Conservation (phyloP, 92 coral and sea anemone genomes). For the Paragorgia papillata region DNA sequence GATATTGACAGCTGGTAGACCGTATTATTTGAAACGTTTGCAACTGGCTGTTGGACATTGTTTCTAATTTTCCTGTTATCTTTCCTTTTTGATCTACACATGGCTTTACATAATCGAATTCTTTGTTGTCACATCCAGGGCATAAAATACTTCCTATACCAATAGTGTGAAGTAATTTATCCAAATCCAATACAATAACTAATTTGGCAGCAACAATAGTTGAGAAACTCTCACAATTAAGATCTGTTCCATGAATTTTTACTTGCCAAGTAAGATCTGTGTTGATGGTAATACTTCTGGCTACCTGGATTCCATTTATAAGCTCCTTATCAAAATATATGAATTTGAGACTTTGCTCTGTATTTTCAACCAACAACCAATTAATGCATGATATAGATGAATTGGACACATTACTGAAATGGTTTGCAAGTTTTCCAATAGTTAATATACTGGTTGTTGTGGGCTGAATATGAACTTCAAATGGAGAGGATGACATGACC, state of each 20-base stretch:
- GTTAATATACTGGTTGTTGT: background rate
- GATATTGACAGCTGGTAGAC: slow-evolving; percentile 36
- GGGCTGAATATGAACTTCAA: no score
- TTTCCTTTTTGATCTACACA: background rate
- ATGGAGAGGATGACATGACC: no score
- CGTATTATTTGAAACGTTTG: slow-evolving; percentile 23
- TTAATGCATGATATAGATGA: background rate
- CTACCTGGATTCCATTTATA: slow-evolving; percentile 38
- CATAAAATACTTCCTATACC: slow-evolving; percentile 2
- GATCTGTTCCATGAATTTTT: slow-evolving; percentile 31
- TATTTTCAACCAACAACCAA: slow-evolving; percentile 25
- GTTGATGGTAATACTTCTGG: slow-evolving; percentile 27
- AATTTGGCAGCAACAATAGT: slow-evolving; percentile 4
- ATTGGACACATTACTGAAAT: slow-evolving; percentile 18
- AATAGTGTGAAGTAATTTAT: slow-evolving; percentile 7
- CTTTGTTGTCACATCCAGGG: slow-evolving; percentile 30
- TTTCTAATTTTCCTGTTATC: slow-evolving; percentile 7
- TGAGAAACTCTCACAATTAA: background rate
- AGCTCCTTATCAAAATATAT: slow-evolving; percentile 15
- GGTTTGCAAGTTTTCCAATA: slow-evolving; percentile 13
- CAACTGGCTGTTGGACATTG: slow-evolving; percentile 7
- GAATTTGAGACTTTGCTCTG: slow-evolving; percentile 11
- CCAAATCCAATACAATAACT: background rate
- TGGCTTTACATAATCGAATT: background rate
- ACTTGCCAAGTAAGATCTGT: slow-evolving; percentile 38